A percentile compares a stretch with the other conserved stretches of the same genome.
Evolutionary conservation across 2,888 invertebrate genomes (phyloP).

Genomic region (Agonopterix heracliana): DNA sequence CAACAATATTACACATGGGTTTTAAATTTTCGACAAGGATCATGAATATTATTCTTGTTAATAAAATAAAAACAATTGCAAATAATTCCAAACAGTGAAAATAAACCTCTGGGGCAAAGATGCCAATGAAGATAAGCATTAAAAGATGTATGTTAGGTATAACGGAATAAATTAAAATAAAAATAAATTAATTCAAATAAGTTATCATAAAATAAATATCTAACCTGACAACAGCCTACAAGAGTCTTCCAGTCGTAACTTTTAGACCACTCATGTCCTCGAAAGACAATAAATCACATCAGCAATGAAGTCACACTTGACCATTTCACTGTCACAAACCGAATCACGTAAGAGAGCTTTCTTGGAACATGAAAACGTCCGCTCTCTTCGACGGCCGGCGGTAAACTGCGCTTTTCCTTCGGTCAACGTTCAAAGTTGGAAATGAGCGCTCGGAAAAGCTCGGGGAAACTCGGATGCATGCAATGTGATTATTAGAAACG

Average conservation of each 20-base stretch:
- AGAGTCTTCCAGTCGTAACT: background rate
- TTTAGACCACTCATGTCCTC: slow-evolving; percentile 22
- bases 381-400: slow-evolving; percentile 27
- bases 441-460: slow-evolving; percentile 28
- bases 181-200: too few relatives aligned
- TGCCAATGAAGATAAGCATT: too few relatives aligned
- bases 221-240: background rate
- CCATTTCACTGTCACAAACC: slow-evolving; percentile 38
- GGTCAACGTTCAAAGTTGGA: slow-evolving; percentile 37
- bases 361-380: slow-evolving; percentile 22
- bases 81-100: too few relatives aligned
- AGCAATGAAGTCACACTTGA: slow-evolving; percentile 34
- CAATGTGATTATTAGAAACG: background rate
- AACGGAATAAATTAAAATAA: too few relatives aligned
- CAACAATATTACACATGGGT: too few relatives aligned
- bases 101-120: too few relatives aligned
- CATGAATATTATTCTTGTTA: too few relatives aligned
- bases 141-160: too few relatives aligned
- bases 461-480: slow-evolving; percentile 19
- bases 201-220: background rate
- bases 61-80: too few relatives aligned
- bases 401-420: slow-evolving; percentile 40
- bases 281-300: slow-evolving; percentile 16
- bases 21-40: too few relatives aligned
- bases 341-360: slow-evolving; percentile 18